phyloP scores from a whole-genome alignment of 2,113 vertebrate genomes.

The Silurus glanis region DNA sequence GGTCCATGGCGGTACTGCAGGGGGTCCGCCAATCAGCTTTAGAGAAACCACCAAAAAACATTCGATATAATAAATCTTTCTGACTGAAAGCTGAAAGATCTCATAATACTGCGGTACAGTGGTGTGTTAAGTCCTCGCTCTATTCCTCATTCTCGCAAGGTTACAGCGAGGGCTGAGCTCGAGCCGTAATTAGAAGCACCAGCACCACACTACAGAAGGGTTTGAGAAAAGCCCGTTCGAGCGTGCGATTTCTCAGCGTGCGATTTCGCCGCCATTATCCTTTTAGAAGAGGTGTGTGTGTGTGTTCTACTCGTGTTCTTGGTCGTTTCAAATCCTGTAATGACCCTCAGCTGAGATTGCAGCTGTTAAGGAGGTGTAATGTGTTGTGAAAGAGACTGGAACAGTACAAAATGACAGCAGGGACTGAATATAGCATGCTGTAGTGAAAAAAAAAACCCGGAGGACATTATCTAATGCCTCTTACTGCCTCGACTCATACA shows the following conservation, averaged over 20 bases:
- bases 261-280: constrained; percentile 11
- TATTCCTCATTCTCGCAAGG: neutral
- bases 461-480: neutral
- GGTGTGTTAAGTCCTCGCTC: neutral
- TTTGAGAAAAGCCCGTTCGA: neutral
- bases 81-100: neutral
- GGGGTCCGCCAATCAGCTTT: no score
- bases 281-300: neutral
- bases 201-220: constrained; percentile 6
- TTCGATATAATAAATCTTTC: neutral
- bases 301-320: neutral
- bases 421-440: neutral
- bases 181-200: constrained; percentile 13
- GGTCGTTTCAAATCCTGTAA: constrained; percentile 20
- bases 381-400: constrained; percentile 20
- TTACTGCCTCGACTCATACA: neutral
- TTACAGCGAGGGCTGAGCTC: neutral
- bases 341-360: constrained; percentile 2
- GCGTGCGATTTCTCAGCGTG: neutral
- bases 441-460: neutral
- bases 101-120: neutral
- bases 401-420: neutral
- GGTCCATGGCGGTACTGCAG: no score
- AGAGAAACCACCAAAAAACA: no score
- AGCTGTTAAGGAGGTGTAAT: constrained; percentile 30